These are phyloP conservation scores for Napeogenes sylphis DNA, from an alignment of 2,888 invertebrate genomes.

Conservation along the genomic window DNA sequence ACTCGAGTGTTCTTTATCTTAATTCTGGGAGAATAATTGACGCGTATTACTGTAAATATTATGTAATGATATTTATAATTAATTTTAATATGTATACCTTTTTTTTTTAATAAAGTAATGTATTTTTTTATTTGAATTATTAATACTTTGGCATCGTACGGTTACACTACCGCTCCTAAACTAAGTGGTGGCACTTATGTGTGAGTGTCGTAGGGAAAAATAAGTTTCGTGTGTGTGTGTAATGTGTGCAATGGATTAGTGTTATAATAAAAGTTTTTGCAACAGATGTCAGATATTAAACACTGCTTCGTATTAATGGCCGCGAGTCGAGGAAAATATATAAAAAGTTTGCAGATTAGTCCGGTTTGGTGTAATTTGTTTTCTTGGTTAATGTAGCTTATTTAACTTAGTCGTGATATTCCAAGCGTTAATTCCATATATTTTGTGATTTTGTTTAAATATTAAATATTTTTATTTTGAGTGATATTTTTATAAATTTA, in stretches of 20 bases:
- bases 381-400: conserved; percentile 30
- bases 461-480: conserved; percentile 13
- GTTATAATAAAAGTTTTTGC: conserved; percentile 78
- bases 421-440: conserved; percentile 12
- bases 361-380: conserved; percentile 49
- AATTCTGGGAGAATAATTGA: too few species aligned
- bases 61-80: too few species aligned
- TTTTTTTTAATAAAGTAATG: not conserved
- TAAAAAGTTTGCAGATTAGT: conserved; percentile 74
- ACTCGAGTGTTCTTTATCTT: too few species aligned
- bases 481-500: not conserved
- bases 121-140: not conserved
- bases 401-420: conserved; percentile 25
- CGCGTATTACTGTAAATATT: too few species aligned
- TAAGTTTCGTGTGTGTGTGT: conserved; percentile 41
- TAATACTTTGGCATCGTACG: conserved; percentile 46
- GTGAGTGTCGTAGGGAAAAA: conserved; percentile 50
- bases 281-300: conserved; percentile 78
- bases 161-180: conserved; percentile 59
- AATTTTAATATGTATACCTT: not conserved
- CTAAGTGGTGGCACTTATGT: conserved; percentile 64
- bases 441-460: conserved; percentile 10
- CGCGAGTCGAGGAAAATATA: conserved; percentile 67
- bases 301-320: conserved; percentile 74
- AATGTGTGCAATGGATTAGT: conserved; percentile 74